These are phyloP conservation scores for Acanthornis magna DNA, from an alignment of 2,797 vertebrate genomes.

Conservation along the genomic window DNA sequence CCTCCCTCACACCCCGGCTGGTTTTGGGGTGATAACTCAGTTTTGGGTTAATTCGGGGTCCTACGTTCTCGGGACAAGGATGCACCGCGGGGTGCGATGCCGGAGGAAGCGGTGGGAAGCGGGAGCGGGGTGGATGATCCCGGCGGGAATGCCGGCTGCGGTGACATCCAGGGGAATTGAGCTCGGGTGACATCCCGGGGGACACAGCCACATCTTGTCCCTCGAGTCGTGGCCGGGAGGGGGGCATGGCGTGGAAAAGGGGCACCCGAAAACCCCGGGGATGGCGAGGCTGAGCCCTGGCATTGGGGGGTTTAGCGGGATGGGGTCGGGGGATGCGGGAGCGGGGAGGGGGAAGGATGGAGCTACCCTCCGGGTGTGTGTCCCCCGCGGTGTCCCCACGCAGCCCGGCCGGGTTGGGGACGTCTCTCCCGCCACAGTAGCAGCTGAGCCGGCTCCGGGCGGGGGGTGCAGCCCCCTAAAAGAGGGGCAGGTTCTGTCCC, in stretches of 20 bases:
- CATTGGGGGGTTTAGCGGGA: not conserved
- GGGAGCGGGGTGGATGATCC: not conserved
- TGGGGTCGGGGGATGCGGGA: not conserved
- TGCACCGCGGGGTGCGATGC: not conserved
- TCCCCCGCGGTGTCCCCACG: not conserved
- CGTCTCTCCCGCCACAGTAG: not conserved
- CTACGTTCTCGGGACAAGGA: not conserved
- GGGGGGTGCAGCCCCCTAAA: not conserved
- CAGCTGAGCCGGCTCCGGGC: not conserved
- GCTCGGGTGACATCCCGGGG: not conserved
- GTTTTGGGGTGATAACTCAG: not conserved
- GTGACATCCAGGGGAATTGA: not conserved
- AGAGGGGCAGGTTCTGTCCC: not conserved
- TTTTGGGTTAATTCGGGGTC: not conserved
- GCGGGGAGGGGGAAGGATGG: not conserved
- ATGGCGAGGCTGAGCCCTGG: not conserved
- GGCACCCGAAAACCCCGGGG: not conserved
- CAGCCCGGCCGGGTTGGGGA: not conserved
- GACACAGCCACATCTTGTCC: not conserved
- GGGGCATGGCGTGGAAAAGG: rapidly evolving
- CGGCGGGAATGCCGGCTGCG: not conserved
- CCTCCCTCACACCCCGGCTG: rapidly evolving
- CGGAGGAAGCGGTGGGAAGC: not conserved
- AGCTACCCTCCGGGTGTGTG: not conserved
- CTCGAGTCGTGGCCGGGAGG: not conserved